Evolutionary conservation across 2,888 invertebrate genomes (phyloP), one percentile per base, ranked within the genome.

Genomic region (Dascillus cervinus): DNA sequence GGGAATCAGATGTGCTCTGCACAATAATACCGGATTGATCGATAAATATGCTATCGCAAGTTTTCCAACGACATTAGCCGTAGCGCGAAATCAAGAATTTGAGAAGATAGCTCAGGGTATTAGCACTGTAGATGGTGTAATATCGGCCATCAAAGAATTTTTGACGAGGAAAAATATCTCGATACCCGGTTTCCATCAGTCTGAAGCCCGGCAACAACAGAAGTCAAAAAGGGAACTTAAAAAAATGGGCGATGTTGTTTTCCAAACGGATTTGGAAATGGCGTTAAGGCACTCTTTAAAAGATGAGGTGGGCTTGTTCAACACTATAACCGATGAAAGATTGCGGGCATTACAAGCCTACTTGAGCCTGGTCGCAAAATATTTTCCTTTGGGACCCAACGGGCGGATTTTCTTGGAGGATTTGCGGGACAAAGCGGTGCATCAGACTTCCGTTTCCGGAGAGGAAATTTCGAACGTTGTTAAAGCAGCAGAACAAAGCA

Each of bases 221-320:
- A 56, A 52, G 26, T 46, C 64, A 24, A 46, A 53, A 20, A 50
- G 60, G 21, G 56, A 56, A 37, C 53, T 64, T 6, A 65, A 61
- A 27, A 52, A 52, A 41, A 58, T 60, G 49, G 64, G 65, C 15
- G 78, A 84, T 58, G 60, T 72, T 3, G 73, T 94, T 1, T 89
- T 86, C 60, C 85, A 88, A 64, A 76, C 79, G 43, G 97, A 97
- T 65, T 63, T 97, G 35, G 89, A 92, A 63, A 85, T 82, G 51
- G 83, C 89, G 0, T 61, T 97, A n/a, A 74, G 79, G 46, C 86
- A 84, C 53, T 81, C 85, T 25, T 66, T 97, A 12, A 75, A 75
- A 43, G 84, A 86, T 47, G 97, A 97, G 70, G 76, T 97, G 13
- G 74, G 83, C 2, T 71, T 81, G 39, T 67, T 74, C 21, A 76